Percentiles rank a stretch among this genome's conserved stretches.
These are phyloP conservation scores for Fratercula arctica DNA, from an alignment of 2,797 vertebrate species.

Conservation along the genomic window DNA sequence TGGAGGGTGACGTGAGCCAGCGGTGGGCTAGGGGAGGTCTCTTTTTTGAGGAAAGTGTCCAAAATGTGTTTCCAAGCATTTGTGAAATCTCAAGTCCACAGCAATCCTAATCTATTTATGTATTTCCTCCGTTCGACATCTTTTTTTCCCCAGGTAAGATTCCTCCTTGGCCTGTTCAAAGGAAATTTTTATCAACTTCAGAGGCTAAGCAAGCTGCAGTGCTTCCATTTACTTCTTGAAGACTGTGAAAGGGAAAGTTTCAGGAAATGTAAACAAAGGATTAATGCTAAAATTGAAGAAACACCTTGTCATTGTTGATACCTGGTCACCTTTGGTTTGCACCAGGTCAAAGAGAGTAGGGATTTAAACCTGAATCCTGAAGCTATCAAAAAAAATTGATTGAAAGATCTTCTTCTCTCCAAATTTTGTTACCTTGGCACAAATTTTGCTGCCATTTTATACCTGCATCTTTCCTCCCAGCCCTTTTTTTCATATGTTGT, in stretches of 20 bases:
- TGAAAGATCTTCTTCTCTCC: neutral
- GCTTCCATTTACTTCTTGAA: neutral
- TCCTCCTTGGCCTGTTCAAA: neutral
- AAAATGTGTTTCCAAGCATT: neutral
- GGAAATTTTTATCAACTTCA: neutral
- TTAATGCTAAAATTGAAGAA: neutral
- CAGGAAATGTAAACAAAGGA: neutral
- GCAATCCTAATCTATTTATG: neutral
- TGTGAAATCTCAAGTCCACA: neutral
- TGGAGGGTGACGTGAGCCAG: neutral
- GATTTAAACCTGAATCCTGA: neutral
- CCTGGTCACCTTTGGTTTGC: neutral
- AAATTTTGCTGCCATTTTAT: neutral
- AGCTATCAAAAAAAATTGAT: neutral
- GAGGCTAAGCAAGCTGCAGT: neutral
- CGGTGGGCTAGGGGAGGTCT: neutral
- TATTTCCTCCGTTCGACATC: neutral
- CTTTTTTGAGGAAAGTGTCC: neutral
- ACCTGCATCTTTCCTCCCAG: neutral
- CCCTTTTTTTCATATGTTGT: neutral
- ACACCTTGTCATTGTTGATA: neutral
- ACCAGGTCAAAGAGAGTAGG: neutral
- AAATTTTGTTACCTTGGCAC: neutral
- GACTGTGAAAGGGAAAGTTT: neutral
- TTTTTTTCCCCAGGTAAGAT: accelerated